Base-by-base conservation (phyloP, 2,888 invertebrate genomes). In the Microplitis manilae region DNA sequence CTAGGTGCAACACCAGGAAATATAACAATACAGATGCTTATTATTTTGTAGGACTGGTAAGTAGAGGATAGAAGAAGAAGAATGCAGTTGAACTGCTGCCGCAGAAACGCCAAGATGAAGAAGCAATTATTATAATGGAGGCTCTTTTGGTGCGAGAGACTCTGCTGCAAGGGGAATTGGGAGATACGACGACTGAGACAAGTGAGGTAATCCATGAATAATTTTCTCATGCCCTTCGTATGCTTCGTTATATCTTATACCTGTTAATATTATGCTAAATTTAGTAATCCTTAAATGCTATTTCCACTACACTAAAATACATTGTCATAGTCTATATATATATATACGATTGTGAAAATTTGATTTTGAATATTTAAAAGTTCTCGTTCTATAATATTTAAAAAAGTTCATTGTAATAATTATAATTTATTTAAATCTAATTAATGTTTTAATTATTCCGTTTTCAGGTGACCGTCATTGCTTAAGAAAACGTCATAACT, bases 121-220 rank as follows among this genome's bases (percentile, higher is more conserved):
- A 87, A 89, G 89, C 88, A 89, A 89, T 89, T 89, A 89, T 89
- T 88, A 88, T 89, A 89, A 89, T 89, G 89, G 88, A 87, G 86
- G 87, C 64, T 70, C 70, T 75, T 62, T 62, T 69, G 59, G 70
- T 59, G 59, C 30, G 68, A 20, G 41, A 62, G 30, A 68, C 15
- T 50, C 50, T 50, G 20, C 8, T 50, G 20, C 8, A 39, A 15
- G 41, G 9, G 65, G 41, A 73, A 71, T 75, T 86, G 84, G 84
- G 87, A 87, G 87, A 87, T 85, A 87, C 86, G 87, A 77, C 40
- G 67, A 85, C 83, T 81, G 86, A 87, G 89, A 88, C 88, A 88
- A 88, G 88, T 88, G 87, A 86, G 87, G 88, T 89, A 88, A 89
- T 88, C 88, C 88, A 88, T 88, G 88, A 89, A 89, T 89, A 78